Conservation (phyloP, 2,113 vertebrate species). For the Pyrgilauda ruficollis region DNA sequence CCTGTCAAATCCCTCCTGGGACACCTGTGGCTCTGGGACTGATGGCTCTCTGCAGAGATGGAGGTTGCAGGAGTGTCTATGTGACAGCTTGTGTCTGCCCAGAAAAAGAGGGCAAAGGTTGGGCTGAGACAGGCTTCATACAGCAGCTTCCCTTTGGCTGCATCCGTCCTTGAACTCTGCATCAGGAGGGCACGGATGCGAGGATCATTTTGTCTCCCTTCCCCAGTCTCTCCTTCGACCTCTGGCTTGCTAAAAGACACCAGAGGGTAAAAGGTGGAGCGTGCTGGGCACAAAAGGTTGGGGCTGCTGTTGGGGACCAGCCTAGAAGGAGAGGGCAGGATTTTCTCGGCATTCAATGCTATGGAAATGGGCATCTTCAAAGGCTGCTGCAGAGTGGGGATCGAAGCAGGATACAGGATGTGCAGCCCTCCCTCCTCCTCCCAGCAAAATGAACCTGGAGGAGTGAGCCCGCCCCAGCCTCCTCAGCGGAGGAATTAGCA, state of each 20-base stretch:
- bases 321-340: neutral
- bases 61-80: neutral
- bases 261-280: neutral
- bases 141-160: neutral
- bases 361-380: neutral
- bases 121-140: neutral
- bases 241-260: neutral
- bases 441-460: neutral
- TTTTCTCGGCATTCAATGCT: neutral
- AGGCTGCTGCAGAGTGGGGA: neutral
- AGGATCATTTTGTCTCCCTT: neutral
- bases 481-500: neutral
- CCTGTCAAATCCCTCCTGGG: rapidly evolving
- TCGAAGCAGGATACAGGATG: neutral
- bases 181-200: rapidly evolving
- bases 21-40: rapidly evolving
- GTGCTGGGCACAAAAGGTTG: neutral
- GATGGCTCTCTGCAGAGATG: neutral
- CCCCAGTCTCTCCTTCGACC: neutral
- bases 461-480: rapidly evolving
- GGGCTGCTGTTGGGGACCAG: neutral
- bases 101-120: neutral
- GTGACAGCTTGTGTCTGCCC: neutral
- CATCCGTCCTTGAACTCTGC: neutral
- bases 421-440: neutral